phyloP scores from a whole-genome alignment of 2,113 vertebrate species.

The Chunga burmeisteri region DNA sequence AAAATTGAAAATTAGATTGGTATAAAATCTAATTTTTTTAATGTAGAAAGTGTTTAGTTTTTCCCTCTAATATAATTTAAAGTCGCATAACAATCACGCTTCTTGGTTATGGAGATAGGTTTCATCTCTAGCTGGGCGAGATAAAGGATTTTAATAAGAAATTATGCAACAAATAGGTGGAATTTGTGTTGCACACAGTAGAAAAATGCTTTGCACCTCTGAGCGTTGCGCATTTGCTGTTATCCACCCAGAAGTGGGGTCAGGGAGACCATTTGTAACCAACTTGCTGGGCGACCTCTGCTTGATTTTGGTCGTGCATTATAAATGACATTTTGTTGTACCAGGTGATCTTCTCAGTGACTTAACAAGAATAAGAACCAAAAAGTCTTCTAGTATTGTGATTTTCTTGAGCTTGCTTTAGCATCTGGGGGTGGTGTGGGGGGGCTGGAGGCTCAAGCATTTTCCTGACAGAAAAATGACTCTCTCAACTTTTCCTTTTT shows the following conservation, averaged over 20 bases:
- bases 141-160: slow-evolving; percentile 7
- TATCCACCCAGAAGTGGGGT: background rate
- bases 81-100: background rate
- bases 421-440: background rate
- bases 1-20: slow-evolving; percentile 61
- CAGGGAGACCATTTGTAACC: background rate
- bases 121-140: background rate
- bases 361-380: background rate
- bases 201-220: background rate
- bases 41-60: background rate
- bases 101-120: background rate
- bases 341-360: background rate
- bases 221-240: accelerated
- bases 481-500: slow-evolving; percentile 50
- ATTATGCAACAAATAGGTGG: slow-evolving; percentile 28
- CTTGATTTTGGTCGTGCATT: background rate
- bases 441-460: background rate
- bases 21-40: slow-evolving; percentile 45
- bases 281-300: background rate
- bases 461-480: background rate
- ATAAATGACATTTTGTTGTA: background rate
- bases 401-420: background rate
- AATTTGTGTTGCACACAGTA: background rate
- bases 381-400: background rate
- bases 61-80: slow-evolving; percentile 33